These are phyloP conservation scores for Pristionchus entomophagus DNA, from an alignment of 2,888 invertebrate genomes.

Conservation along the genomic window DNA sequence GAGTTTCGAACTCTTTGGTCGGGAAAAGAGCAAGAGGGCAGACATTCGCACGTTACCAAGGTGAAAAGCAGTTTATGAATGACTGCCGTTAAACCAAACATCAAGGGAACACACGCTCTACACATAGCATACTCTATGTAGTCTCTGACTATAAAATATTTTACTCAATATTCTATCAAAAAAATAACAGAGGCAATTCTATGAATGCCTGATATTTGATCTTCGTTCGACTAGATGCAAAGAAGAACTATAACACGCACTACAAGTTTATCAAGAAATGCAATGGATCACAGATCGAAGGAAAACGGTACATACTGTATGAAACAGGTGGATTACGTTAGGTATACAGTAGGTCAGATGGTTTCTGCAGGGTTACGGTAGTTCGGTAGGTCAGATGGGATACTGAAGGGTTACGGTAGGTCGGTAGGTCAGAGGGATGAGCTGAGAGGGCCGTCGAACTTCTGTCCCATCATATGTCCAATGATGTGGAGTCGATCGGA, in stretches of 20 bases:
- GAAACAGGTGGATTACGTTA: not conserved
- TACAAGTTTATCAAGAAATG: no score
- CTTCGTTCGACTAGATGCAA: no score
- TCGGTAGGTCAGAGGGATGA: not conserved
- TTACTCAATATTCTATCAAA: no score
- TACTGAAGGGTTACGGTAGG: not conserved
- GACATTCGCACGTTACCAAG: not conserved
- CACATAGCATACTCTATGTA: no score
- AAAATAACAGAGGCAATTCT: no score
- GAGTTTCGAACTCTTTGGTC: no score
- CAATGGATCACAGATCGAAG: no score
- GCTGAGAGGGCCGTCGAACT: constrained; percentile 16
- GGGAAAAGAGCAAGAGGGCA: not conserved
- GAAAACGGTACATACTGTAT: not conserved
- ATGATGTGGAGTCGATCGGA: constrained; percentile 66
- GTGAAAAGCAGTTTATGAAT: not conserved
- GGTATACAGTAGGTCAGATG: not conserved
- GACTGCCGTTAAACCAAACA: not conserved
- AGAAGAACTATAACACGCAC: not conserved
- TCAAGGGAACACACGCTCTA: not conserved
- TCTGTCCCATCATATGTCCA: constrained; percentile 56
- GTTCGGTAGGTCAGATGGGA: not conserved
- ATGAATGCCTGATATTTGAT: no score
- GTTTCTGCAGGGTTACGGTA: not conserved
- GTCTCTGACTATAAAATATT: no score